A percentile compares a stretch with the other conserved stretches of the same genome.
phyloP scores from a whole-genome alignment of 2,888 invertebrate genomes.

The Blastobasis lacticolella region DNA sequence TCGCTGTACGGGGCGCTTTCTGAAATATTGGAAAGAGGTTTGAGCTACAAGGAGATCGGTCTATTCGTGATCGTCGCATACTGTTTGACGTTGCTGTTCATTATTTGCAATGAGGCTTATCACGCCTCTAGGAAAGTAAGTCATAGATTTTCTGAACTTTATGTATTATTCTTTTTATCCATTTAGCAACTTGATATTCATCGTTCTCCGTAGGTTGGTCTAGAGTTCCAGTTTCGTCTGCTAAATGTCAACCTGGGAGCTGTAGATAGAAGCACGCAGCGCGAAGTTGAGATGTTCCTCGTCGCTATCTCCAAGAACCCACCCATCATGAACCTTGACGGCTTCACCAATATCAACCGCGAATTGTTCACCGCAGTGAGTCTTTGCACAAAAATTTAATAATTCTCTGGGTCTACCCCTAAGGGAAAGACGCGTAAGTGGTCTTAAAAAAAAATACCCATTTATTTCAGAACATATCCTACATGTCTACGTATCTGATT shows the following conservation, averaged over 20 bases:
- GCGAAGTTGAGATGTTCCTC: conserved; percentile 83
- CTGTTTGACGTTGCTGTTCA: conserved; percentile 79
- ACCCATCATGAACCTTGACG: conserved; percentile 84
- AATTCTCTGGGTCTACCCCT: too few species aligned
- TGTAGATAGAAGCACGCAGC: conserved; percentile 77
- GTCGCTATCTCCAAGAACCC: conserved; percentile 84
- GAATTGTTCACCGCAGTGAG: conserved; percentile 79
- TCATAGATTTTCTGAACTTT: background rate
- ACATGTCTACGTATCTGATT: conserved; percentile 82
- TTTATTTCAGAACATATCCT: conserved; percentile 76
- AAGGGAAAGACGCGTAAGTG: too few species aligned
- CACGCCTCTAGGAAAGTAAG: conserved; percentile 77
- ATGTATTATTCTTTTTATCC: background rate
- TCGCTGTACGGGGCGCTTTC: conserved; percentile 81
- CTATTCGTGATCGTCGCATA: conserved; percentile 81
- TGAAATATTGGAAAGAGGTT: conserved; percentile 81
- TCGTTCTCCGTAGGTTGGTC: conserved; percentile 54
- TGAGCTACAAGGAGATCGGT: conserved; percentile 82
- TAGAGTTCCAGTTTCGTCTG: conserved; percentile 77
- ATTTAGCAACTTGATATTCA: background rate
- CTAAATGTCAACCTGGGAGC: conserved; percentile 79
- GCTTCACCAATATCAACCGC: conserved; percentile 81
- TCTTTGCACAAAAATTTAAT: conserved; percentile 11
- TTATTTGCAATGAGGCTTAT: conserved; percentile 84
- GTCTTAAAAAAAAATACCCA: too few species aligned